Base-by-base conservation (phyloP, 2,888 invertebrate species). In the Lasioglossum lativentre region DNA sequence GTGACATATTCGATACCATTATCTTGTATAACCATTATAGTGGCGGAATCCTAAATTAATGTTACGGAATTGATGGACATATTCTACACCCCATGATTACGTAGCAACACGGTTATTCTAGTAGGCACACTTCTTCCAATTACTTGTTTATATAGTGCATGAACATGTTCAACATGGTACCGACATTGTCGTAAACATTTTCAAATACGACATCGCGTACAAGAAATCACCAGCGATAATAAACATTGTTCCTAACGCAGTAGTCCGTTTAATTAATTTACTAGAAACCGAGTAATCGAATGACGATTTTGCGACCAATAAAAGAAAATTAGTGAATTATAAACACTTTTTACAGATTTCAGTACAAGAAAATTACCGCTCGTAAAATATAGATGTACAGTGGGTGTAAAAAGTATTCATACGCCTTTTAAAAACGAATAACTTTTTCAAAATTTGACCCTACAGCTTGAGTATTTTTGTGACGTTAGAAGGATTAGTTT, bases 1-100 rank as follows among this genome's bases (percentile, higher is more conserved):
- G 66, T 89, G 88, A 81, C 88, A 83, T 74, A 86, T 85, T 89
- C 81, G 88, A 85, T 88, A 74, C 75, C 77, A 88, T 87, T 89
- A 87, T 88, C 88, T 87, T 70, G 81, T 81, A 78, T 77, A 83
- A 87, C 78, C 80, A 78, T 85, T 87, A 77, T 83, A 75, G 72
- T 5, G 71, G 73, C 66, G 74, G 75, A n/a, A 75, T 77, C 77
- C 40, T 63, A 47, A 47, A 71, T 45, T 71, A 42, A 71, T 71
- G 38, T 40, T 40, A 42, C 42, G 23, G 12, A 40, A 71, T 23
- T n/a, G 42, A n/a, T 63, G 63, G 63, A 63, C 63, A 63, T 16
- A 30, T 63, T 63, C 63, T 63, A 30, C 63, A 16, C 30, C 63
- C 63, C 6, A 2, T 63, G 63, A 63, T 63, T 63, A 63, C 27